Conservation (phyloP, 2,797 vertebrate species). For the Petrocephalus sullivani region DNA sequence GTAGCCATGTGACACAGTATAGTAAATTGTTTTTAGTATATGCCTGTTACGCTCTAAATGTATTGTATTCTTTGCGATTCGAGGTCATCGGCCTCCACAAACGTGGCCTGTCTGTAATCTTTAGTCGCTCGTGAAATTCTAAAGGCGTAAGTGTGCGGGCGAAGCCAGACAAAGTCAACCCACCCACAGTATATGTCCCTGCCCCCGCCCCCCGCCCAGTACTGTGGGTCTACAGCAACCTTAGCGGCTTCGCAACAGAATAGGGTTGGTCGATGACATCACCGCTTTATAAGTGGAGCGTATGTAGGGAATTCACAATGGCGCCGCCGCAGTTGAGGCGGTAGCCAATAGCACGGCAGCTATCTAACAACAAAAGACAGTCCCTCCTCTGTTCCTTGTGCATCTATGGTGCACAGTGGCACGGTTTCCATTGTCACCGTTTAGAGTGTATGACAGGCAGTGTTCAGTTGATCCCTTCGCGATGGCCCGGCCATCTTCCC, state of each 20-base stretch:
- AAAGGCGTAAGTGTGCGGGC: not conserved
- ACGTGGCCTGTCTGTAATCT: not conserved
- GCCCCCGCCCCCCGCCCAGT: not conserved
- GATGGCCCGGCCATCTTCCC: not conserved
- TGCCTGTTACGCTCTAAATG: not conserved
- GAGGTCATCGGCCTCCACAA: not conserved
- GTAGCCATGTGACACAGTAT: not conserved
- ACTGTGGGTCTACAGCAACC: not conserved
- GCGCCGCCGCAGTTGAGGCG: constrained; percentile 7
- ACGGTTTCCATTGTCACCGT: not conserved
- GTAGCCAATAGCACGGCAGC: constrained; percentile 16
- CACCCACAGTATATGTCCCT: not conserved
- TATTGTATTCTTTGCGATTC: not conserved
- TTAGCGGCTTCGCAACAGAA: not conserved
- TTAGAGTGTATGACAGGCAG: constrained; percentile 7
- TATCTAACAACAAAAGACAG: constrained; percentile 11
- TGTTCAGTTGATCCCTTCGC: constrained; percentile 18
- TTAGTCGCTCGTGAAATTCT: not conserved
- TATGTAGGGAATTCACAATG: constrained; percentile 19
- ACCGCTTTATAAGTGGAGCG: not conserved
- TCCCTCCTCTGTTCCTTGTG: constrained; percentile 12
- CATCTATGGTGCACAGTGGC: not conserved
- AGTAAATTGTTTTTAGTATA: not conserved
- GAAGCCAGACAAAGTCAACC: not conserved
- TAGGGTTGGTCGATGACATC: constrained; percentile 13